Conservation (phyloP, 2,888 invertebrate genomes). For the Dynastes maya region DNA sequence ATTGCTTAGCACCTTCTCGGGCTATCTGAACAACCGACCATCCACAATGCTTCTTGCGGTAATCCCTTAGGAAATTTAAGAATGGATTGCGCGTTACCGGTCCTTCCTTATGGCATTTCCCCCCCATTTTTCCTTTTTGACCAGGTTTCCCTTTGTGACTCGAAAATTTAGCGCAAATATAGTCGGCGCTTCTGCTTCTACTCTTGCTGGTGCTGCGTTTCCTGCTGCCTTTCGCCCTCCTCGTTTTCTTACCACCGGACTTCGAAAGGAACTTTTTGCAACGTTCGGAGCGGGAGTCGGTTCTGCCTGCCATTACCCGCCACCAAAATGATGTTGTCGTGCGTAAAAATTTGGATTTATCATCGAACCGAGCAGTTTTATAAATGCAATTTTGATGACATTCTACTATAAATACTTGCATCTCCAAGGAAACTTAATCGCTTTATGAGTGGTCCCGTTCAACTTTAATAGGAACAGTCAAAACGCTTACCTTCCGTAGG, state of each 20-base stretch:
- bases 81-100: conserved; percentile 60
- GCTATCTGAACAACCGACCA: conserved; percentile 62
- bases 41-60: conserved; percentile 60
- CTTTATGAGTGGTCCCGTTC: too few species aligned
- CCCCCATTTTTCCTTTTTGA: background rate
- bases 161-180: background rate
- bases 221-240: too few species aligned
- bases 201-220: too few species aligned
- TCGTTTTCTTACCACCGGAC: too few species aligned
- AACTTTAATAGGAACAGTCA: too few species aligned
- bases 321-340: background rate
- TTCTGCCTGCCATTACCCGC: background rate
- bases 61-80: conserved; percentile 62
- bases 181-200: background rate
- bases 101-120: conserved; percentile 44
- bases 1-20: conserved; percentile 63
- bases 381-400: too few species aligned
- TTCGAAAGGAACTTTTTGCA: background rate
- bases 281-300: background rate
- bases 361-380: too few species aligned
- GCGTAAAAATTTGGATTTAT: too few species aligned
- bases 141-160: background rate
- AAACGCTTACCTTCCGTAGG: too few species aligned
- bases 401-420: too few species aligned
- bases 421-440: too few species aligned